phyloP scores from a whole-genome alignment of 2,888 invertebrate species.

The Cantharis nigra region DNA sequence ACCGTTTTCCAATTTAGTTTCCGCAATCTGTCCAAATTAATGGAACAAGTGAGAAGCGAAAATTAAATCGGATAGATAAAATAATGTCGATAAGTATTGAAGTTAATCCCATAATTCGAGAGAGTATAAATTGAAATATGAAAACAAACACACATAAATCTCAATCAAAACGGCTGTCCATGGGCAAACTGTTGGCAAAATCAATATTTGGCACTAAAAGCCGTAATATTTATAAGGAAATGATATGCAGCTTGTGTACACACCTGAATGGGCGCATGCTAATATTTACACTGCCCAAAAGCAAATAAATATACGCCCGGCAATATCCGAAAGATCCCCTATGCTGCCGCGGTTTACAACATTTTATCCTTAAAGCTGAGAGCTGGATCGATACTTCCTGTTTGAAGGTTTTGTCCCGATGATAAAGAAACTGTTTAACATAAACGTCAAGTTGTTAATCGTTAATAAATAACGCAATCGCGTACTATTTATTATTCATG shows the following conservation, averaged over 20 bases:
- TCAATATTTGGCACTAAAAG: slow-evolving; percentile 49
- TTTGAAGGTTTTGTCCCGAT: neutral
- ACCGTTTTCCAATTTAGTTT: neutral
- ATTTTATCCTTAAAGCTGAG: slow-evolving; percentile 15
- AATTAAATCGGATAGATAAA: neutral
- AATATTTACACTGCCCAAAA: slow-evolving; percentile 49
- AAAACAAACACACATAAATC: slow-evolving; percentile 26
- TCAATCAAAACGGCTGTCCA: slow-evolving; percentile 29
- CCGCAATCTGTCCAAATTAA: neutral
- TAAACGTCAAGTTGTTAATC: neutral
- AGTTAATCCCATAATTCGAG: neutral
- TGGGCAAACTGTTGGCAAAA: slow-evolving; percentile 40
- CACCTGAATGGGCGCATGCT: slow-evolving; percentile 53
- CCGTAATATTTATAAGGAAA: slow-evolving; percentile 52
- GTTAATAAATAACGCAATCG: neutral
- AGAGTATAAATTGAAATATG: slow-evolving; percentile 22
- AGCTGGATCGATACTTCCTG: slow-evolving; percentile 16
- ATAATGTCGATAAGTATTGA: neutral
- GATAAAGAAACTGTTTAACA: neutral
- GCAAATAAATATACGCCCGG: slow-evolving; percentile 51
- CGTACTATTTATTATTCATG: neutral
- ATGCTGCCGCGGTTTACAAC: slow-evolving; percentile 15
- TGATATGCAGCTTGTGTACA: slow-evolving; percentile 54
- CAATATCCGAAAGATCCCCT: slow-evolving; percentile 48
- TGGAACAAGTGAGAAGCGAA: neutral